These are phyloP conservation scores for Hartigia nigra DNA, from an alignment of 2,888 invertebrate genomes.

Conservation along the genomic window DNA sequence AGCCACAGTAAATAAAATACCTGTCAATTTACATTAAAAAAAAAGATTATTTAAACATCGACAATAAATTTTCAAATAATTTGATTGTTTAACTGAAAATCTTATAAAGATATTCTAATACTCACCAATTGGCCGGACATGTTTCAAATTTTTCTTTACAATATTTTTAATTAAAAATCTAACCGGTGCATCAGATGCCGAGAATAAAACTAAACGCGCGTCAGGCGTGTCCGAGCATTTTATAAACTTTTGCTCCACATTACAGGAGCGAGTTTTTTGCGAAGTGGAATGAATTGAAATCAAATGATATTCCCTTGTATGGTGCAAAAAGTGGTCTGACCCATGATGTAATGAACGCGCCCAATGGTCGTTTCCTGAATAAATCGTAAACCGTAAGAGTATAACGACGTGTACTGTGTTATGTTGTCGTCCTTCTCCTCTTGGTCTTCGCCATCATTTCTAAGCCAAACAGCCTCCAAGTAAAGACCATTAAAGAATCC, in stretches of 20 bases:
- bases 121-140: constrained; percentile 50
- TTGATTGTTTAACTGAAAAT: background rate
- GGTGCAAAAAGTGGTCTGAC: constrained; percentile 56
- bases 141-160: constrained; percentile 20
- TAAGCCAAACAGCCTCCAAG: background rate
- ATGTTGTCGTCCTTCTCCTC: background rate
- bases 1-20: constrained; percentile 55
- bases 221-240: constrained; percentile 46
- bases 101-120: background rate
- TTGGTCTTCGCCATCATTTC: background rate
- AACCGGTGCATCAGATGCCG: constrained; percentile 30
- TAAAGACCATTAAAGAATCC: background rate
- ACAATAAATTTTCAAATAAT: background rate
- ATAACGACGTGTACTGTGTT: constrained; percentile 8
- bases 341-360: constrained; percentile 55
- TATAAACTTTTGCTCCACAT: constrained; percentile 60
- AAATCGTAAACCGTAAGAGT: constrained; percentile 44
- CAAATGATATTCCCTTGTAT: constrained; percentile 61
- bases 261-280: constrained; percentile 37
- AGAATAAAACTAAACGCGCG: constrained; percentile 52
- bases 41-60: background rate
- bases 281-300: constrained; percentile 26
- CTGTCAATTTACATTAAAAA: constrained; percentile 34
- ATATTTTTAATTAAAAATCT: background rate
- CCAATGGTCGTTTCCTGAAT: constrained; percentile 60